Percentiles rank a stretch among this genome's conserved stretches.
Evolutionary conservation across 2,888 invertebrate genomes (phyloP).

Genomic region (Erebia ligea): DNA sequence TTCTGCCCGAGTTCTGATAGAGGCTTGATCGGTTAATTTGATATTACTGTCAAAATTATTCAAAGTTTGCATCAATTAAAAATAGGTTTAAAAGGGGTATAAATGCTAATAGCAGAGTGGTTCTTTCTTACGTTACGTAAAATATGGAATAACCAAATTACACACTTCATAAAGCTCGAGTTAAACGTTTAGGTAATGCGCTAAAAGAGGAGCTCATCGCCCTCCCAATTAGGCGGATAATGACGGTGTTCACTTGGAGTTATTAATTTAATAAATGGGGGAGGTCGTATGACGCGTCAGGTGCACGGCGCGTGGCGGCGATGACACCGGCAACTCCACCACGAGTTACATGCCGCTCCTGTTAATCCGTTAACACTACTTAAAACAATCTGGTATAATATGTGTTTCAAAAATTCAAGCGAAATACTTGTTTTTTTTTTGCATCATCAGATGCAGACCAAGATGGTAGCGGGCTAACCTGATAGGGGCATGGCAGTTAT

Average conservation of each 20-base stretch:
- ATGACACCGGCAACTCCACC: slow-evolving; percentile 40
- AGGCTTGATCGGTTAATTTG: slow-evolving; percentile 51
- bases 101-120: slow-evolving; percentile 10
- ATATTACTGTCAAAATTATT: slow-evolving; percentile 38
- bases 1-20: slow-evolving; percentile 49
- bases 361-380: slow-evolving; percentile 25
- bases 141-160: slow-evolving; percentile 56
- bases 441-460: no score
- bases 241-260: slow-evolving; percentile 77
- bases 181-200: slow-evolving; percentile 77
- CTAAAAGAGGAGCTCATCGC: slow-evolving; percentile 75
- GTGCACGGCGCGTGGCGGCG: slow-evolving; percentile 50
- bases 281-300: slow-evolving; percentile 65
- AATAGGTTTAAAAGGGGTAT: slow-evolving; percentile 8
- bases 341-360: slow-evolving; percentile 18
- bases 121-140: slow-evolving; percentile 2
- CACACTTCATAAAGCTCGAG: slow-evolving; percentile 75
- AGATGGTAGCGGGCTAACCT: no score
- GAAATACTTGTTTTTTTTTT: no score
- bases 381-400: slow-evolving; percentile 5
- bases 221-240: slow-evolving; percentile 80
- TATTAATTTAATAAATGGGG: slow-evolving; percentile 82
- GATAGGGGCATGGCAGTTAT: no score
- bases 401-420: neutral
- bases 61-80: slow-evolving; percentile 28